Evolutionary conservation across 2,113 vertebrate genomes (phyloP), one percentile per base, ranked within the genome.

Genomic region (Neogale vison): DNA sequence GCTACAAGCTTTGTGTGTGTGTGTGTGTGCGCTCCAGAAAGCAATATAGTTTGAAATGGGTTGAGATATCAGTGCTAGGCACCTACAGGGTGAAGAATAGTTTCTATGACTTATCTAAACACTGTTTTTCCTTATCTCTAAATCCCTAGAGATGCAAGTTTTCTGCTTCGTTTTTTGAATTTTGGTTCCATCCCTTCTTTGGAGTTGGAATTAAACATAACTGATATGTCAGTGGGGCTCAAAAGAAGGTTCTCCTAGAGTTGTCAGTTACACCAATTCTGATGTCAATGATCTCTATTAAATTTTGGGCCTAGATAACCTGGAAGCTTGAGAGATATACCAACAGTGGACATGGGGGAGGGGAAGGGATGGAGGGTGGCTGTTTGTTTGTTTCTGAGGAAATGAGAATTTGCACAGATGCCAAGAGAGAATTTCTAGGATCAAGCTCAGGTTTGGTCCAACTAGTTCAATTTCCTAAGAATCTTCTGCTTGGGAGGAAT

Each of bases 391-490:
- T 82, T 93, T 96, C 87, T 65, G 47, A 94, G 26, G 13, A 92
- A 84, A 17, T 82, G 23, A 77, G 42, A 82, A 17, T 76, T 86
- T 90, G 20, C 63, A 89, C 18, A 88, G 17, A 90, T 93, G 65
- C 2, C 76, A 94, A 94, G 36, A 92, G 59, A 95, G 39, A 95
- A 92, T 92, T 24, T 80, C 84, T 93, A 92, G 26, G 42, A 76
- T 36, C 55, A 93, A 97, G n/a, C 3, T 94, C 69, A 93, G 55
- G 47, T 90, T 67, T 88, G 26, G 45, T 92, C 31, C 42, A 97
- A 50, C 34, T 79, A 34, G 47, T 85, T 85, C 92, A 34, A 94
- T 57, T 95, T 45, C 80, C 34, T 83, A 84, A 92, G 74, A 93
- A 79, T 80, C 74, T 96, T 45, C n/a, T 67, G 71, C 4, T n/a